Conservation (phyloP, 1,140 invertebrate genomes). For the Macrosteles quadrilineatus region DNA sequence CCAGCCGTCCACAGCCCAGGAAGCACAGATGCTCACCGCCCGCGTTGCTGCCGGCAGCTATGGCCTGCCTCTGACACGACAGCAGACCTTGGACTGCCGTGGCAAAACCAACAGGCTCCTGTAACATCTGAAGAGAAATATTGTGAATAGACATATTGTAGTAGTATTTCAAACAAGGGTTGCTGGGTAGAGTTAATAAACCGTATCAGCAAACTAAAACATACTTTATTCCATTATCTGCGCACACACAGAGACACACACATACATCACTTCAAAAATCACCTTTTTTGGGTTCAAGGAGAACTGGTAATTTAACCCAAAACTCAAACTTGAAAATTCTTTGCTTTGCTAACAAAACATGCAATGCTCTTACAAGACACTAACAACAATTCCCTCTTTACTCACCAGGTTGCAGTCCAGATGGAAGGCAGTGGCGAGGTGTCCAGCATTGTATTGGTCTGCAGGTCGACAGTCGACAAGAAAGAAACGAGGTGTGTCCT, state of each 20-base stretch:
- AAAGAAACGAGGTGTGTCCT: conserved; percentile 81
- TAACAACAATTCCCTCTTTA: conserved; percentile 20
- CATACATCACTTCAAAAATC: too few species aligned
- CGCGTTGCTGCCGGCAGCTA: conserved; percentile 83
- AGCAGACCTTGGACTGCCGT: conserved; percentile 94
- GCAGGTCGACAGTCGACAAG: conserved; percentile 95
- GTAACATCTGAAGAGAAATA: conserved; percentile 70
- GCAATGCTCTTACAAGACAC: not conserved
- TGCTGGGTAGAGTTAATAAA: too few species aligned
- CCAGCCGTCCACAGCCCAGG: conserved; percentile 90
- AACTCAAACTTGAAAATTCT: too few species aligned
- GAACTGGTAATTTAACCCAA: too few species aligned
- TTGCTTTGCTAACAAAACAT: too few species aligned
- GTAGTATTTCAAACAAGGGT: too few species aligned
- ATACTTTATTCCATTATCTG: too few species aligned
- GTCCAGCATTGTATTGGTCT: conserved; percentile 96
- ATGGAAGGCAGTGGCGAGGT: conserved; percentile 96
- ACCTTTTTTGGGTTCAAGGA: too few species aligned
- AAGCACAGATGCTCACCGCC: conserved; percentile 97
- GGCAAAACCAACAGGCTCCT: conserved; percentile 91
- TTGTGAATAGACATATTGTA: not conserved
- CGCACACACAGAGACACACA: too few species aligned
- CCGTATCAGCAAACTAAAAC: too few species aligned
- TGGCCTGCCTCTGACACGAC: conserved; percentile 85
- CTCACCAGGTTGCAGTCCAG: conserved; percentile 89